Base-by-base conservation (phyloP, 2,888 invertebrate genomes). In the Archips crataeganus region DNA sequence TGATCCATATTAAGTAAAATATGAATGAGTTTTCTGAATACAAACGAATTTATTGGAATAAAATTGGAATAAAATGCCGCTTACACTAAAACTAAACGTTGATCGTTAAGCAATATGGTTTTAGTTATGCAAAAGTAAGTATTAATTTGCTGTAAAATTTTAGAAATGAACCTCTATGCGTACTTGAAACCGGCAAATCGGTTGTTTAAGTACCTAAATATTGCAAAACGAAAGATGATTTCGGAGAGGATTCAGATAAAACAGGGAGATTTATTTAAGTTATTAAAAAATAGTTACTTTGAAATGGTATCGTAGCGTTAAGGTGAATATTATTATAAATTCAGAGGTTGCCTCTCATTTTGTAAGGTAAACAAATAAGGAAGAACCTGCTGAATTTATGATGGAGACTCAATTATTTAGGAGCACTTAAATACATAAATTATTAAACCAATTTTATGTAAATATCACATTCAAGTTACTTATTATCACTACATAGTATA, bases 261-360 rank as follows among this genome's bases (percentile, higher is more conserved):
- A 74, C 73, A 74, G 69, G 73, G 73, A 74, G 64, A 60, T 49
- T 70, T 59, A 60, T 39, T 51, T 74, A 65, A 69, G 73, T 68
- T 64, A 42, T 60, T 57, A 59, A 47, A 42, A 45, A 59, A 47
- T 68, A 54, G 15, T 49, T 47, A 57, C 49, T 64, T 61, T 61
- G 32, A 39, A 60, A 59, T 69, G n/a, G 32, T 49, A 61, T 54
- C 15, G 63, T 61, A 51, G 15, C 13, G 36, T 39, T 23, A 39
- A 51, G 23, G 39, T 59, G 47, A 68, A 60, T 42, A 62, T 70
- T 63, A 63, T 68, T 63, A 72, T 73, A 63, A 63, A 73, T 68
- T 68, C 68, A 63, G 72, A 57, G 51, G 47, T 49, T 62, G 32
- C 45, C 13, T 39, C 23, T 57, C 13, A 57, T n/a, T 57, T 57